Base-by-base conservation (phyloP, 2,888 invertebrate genomes). In the Heliothis peltigera region DNA sequence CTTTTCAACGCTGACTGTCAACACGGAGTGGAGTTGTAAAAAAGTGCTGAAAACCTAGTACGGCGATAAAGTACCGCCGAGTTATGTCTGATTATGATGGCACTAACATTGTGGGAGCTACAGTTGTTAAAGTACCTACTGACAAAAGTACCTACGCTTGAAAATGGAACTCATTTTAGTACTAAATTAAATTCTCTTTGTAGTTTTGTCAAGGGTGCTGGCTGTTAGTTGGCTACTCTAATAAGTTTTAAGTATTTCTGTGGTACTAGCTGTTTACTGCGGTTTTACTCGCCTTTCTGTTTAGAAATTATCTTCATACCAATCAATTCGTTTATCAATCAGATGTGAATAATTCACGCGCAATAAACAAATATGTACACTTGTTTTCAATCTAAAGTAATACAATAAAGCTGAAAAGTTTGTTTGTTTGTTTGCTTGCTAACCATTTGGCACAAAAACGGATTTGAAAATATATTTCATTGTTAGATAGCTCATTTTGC, bases 31-130 rank as follows among this genome's bases (percentile, higher is more conserved):
- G 56, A 32, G 57, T 43, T 70, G 76, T 77, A 72, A 73, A 73
- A 73, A 72, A 55, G 66, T 51, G 28, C 60, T 71, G 60, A 65
- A 71, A 54, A 46, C 54, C 49, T 55, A 44, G 77, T 12, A 39
- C 7, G 25, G 75, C 64, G 64, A 74, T 77, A 78, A 77, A 78
- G 32, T 70, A 62, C 42, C 21, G 35, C 46, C 32, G 60, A 74
- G 62, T 70, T 77, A 77, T 53, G 47, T 56, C 54, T 58, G 62
- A 80, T 66, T 62, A 70, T 65, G 25, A 68, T 62, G 63, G 52
- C 65, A 61, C 21, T 17, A n/a, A n/a, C n/a, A n/a, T 10, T 59
- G 21, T 35, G 42, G 12, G 21, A 19, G 7, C 52, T 49, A 53
- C 58, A 35, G 51, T 54, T 70, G 70, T 67, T 49, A 70, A 80